Base-by-base conservation (phyloP, 1,140 invertebrate species). In the Drosophila jambulina region DNA sequence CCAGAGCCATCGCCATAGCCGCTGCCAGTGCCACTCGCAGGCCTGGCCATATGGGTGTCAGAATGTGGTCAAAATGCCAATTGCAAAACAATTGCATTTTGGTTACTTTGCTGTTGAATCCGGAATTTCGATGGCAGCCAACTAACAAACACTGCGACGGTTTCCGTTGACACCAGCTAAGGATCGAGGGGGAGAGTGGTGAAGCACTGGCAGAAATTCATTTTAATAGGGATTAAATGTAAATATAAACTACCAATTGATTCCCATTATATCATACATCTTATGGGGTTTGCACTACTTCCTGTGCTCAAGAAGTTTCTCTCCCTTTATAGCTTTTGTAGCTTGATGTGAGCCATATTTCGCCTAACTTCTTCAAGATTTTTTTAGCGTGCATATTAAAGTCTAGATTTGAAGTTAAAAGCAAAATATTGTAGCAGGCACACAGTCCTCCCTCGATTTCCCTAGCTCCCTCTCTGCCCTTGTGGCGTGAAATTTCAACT, bases 1-100 rank as follows among this genome's bases (percentile, higher is more conserved):
- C 72, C 78, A 78, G 48, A 78, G 62, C 38, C 65, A 67, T n/a
- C 0, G 48, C 17, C 46, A 49, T 6, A 2, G 48, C 48, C 49
- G 3, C 19, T 69, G 82, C 72, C 78, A 78, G 48, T 82, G 62
- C 38, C 65, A 67, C 17, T 60, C 76, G 67, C 62, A 13, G 58
- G 54, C 58, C 83, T 69, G 69, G 80, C 82, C 75, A 60, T 67
- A 58, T 68, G 59, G 58, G 87, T 87, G 86, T 91, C 86, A 91
- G 86, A 87, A 87, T 91, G 86, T 91, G 86, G 86, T 91, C 86
- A 83, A 91, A 91, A 91, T 91, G 86, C 82, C 86, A 91, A 90
- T 91, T 91, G 86, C 82, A 91, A 91, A 91, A 91, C 86, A 91
- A 91, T 91, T 91, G 86, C 87, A 91, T 91, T 91, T 91, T 83